A percentile compares a stretch with the other conserved stretches of the same genome.
Conservation (phyloP, 1,140 invertebrate species). For the Magallana angulata region DNA sequence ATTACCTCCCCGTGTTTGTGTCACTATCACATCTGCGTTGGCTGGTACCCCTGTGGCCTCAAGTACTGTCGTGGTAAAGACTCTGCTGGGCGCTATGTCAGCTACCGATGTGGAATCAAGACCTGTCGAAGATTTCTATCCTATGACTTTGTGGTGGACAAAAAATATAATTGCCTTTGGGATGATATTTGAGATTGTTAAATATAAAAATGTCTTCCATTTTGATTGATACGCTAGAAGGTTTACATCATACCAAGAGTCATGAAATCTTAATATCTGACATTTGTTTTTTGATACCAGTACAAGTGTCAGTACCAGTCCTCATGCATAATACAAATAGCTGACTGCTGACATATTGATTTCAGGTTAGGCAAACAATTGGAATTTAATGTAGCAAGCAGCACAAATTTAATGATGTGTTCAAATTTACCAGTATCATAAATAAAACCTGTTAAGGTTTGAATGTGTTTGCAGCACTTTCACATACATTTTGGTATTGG, state of each 20-base stretch:
- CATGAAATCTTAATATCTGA: not conserved
- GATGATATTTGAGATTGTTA: conserved; percentile 79
- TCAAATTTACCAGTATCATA: too few relatives aligned
- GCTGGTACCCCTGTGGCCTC: conserved; percentile 94
- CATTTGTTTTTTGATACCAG: too few relatives aligned
- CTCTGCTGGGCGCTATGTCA: conserved; percentile 83
- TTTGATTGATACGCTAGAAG: not conserved
- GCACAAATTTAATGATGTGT: too few relatives aligned
- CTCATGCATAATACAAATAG: too few relatives aligned
- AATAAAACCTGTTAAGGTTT: too few relatives aligned
- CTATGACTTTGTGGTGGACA: conserved; percentile 90
- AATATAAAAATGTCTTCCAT: not conserved
- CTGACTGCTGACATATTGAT: too few relatives aligned
- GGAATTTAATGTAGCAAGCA: too few relatives aligned
- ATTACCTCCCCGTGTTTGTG: conserved; percentile 85
- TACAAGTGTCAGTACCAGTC: too few relatives aligned
- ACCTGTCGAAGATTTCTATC: conserved; percentile 93
- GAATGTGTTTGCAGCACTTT: too few relatives aligned
- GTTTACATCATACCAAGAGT: not conserved
- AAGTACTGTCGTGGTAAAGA: conserved; percentile 93
- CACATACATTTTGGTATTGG: too few relatives aligned
- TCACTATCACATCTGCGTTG: conserved; percentile 90
- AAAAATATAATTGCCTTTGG: conserved; percentile 92
- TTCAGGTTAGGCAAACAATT: too few relatives aligned
- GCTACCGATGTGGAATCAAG: conserved; percentile 95